These are phyloP conservation scores for Papilio polyxenes DNA, from an alignment of 1,140 invertebrate species.

Conservation along the genomic window DNA sequence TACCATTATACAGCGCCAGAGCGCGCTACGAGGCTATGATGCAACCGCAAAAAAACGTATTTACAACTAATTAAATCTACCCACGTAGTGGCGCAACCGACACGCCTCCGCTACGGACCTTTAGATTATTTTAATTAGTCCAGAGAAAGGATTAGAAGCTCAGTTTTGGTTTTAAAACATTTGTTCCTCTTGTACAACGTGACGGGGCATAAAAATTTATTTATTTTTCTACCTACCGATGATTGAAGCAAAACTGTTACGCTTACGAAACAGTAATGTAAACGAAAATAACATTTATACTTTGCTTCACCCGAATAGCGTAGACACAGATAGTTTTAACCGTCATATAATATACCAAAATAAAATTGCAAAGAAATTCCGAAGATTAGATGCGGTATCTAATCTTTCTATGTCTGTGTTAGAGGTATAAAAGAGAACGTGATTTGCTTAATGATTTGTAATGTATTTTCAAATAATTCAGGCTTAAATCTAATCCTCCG, in stretches of 20 bases:
- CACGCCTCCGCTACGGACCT: slow-evolving; percentile 65
- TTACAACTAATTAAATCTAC: slow-evolving; percentile 76
- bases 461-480: background rate
- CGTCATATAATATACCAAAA: background rate
- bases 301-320: background rate
- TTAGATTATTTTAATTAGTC: slow-evolving; percentile 66
- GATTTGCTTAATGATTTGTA: background rate
- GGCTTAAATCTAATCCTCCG: background rate
- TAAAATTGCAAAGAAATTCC: background rate
- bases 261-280: background rate
- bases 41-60: slow-evolving; percentile 69
- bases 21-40: slow-evolving; percentile 47
- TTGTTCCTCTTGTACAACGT: slow-evolving; percentile 7
- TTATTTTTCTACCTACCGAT: background rate
- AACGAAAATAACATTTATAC: background rate
- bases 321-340: background rate
- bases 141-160: slow-evolving; percentile 57
- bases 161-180: slow-evolving; percentile 23
- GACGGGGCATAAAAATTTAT: slow-evolving; percentile 8
- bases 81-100: slow-evolving; percentile 70
- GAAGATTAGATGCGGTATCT: too few relatives aligned
- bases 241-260: slow-evolving; percentile 8
- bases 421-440: background rate
- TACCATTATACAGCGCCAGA: slow-evolving; percentile 35
- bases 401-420: too few relatives aligned